Conservation (phyloP, 2,797 vertebrate species). For the Chlorospingus flavigularis region DNA sequence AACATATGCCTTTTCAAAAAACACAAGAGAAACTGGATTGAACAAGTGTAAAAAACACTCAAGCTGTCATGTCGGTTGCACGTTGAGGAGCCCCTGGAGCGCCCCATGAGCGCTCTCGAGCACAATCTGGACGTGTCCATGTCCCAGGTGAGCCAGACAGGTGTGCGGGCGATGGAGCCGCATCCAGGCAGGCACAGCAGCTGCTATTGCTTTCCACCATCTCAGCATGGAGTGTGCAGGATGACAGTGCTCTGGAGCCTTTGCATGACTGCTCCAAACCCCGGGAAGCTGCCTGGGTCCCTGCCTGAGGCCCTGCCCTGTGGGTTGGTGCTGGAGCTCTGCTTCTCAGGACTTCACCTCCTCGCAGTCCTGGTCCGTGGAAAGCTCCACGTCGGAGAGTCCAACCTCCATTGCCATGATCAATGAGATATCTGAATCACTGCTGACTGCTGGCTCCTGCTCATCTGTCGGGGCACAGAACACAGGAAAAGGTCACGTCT, state of each 20-base stretch:
- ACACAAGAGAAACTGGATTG: neutral
- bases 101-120: constrained; percentile 24
- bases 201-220: constrained; percentile 78
- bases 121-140: constrained; percentile 7
- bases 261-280: constrained; percentile 55
- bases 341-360: constrained; percentile 85
- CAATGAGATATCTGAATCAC: constrained; percentile 88
- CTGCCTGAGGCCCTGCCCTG: constrained; percentile 40
- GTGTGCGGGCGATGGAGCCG: constrained; percentile 29
- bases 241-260: constrained; percentile 66
- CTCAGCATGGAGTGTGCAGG: constrained; percentile 62
- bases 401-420: constrained; percentile 85
- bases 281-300: constrained; percentile 40
- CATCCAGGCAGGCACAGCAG: constrained; percentile 63
- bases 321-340: neutral
- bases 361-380: constrained; percentile 84
- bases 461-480: constrained; percentile 80
- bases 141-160: constrained; percentile 16
- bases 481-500: neutral
- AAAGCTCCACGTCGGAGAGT: constrained; percentile 85
- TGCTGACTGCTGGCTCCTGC: constrained; percentile 88
- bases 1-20: neutral
- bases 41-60: constrained; percentile 60
- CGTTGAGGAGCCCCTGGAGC: constrained; percentile 51
- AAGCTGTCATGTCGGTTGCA: constrained; percentile 42